Evolutionary conservation across 2,113 vertebrate genomes (phyloP).

Genomic region (Phyllopteryx taeniolatus): DNA sequence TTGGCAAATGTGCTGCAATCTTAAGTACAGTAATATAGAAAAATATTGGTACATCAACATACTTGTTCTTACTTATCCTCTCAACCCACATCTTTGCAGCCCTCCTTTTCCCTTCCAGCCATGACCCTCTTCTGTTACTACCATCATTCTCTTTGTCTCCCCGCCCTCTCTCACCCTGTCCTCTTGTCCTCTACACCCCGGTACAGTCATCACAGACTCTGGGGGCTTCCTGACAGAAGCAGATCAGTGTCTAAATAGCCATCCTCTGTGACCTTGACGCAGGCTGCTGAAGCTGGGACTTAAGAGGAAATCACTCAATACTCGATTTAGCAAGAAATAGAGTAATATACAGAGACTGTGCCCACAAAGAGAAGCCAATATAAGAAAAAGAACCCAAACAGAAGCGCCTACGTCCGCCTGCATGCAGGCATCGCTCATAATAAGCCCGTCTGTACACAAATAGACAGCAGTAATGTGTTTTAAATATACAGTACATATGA

Average conservation of each 20-base stretch:
- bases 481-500: constrained; percentile 19
- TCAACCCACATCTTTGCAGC: neutral
- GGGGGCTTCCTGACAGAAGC: constrained; percentile 20
- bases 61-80: constrained; percentile 8
- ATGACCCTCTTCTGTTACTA: constrained; percentile 14
- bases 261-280: constrained; percentile 2
- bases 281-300: neutral
- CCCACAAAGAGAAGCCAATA: neutral
- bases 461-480: constrained; percentile 14
- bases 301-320: neutral
- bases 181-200: constrained; percentile 16
- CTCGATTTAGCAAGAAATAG: constrained; percentile 1
- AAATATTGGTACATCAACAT: neutral
- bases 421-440: constrained; percentile 8
- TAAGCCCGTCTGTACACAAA: constrained; percentile 1
- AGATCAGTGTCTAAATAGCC: constrained; percentile 4
- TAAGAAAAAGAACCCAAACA: neutral
- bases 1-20: neutral
- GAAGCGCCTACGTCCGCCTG: neutral
- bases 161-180: neutral
- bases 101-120: constrained; percentile 10
- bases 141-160: constrained; percentile 9
- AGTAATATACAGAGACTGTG: neutral
- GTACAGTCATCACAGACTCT: constrained; percentile 1
- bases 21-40: neutral